Conservation (phyloP, 2,888 invertebrate genomes). For the Catocala sponsa region DNA sequence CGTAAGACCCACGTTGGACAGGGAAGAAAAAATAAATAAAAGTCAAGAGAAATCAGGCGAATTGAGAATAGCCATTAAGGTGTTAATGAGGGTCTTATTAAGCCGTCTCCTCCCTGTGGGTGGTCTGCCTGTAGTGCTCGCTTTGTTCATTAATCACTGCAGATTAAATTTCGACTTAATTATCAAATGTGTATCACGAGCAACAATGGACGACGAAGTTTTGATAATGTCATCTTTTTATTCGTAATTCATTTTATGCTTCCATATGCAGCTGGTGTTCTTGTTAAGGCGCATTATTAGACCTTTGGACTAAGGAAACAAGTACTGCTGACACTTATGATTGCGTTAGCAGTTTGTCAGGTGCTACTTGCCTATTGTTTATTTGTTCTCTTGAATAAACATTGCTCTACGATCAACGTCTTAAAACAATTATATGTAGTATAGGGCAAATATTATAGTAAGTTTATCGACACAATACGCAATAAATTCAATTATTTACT, state of each 20-base stretch:
- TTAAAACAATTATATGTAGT: no score
- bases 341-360: no score
- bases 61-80: constrained; percentile 87
- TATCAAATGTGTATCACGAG: constrained; percentile 75
- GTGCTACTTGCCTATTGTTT: no score
- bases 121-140: constrained; percentile 79
- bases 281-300: background rate
- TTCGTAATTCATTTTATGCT: constrained; percentile 25
- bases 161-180: constrained; percentile 79
- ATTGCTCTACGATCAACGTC: no score
- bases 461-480: no score
- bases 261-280: constrained; percentile 12
- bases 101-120: constrained; percentile 86
- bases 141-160: constrained; percentile 83
- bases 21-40: constrained; percentile 81
- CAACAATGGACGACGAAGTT: constrained; percentile 59
- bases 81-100: constrained; percentile 88
- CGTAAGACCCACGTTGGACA: constrained; percentile 61
- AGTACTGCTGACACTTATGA: no score
- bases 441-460: no score
- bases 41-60: constrained; percentile 83
- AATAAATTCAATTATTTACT: no score
- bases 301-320: no score
- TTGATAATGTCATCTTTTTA: constrained; percentile 50
- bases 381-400: no score